phyloP scores from a whole-genome alignment of 2,888 invertebrate species.

The Plebejus argus region DNA sequence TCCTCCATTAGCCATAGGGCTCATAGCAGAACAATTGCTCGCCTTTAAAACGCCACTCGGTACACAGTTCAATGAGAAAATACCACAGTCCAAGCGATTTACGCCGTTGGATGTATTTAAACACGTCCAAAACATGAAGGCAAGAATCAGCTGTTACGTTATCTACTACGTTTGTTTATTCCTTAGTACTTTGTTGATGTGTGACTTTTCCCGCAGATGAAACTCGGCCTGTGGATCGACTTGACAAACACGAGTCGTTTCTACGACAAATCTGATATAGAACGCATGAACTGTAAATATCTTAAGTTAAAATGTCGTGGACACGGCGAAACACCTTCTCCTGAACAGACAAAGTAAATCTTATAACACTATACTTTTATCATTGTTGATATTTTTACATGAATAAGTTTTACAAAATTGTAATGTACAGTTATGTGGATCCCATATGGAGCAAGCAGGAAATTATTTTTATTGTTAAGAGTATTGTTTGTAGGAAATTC shows the following conservation, averaged over 20 bases:
- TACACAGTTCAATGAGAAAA: constrained; percentile 89
- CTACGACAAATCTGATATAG: constrained; percentile 91
- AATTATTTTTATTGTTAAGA: not conserved
- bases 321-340: constrained; percentile 94
- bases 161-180: constrained; percentile 1
- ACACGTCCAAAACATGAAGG: constrained; percentile 88
- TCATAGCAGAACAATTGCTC: constrained; percentile 92
- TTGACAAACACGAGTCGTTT: constrained; percentile 97
- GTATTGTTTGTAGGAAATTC: constrained; percentile 80
- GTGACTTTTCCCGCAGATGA: constrained; percentile 79
- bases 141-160: constrained; percentile 56
- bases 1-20: constrained; percentile 87
- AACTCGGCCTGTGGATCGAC: constrained; percentile 97
- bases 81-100: constrained; percentile 92
- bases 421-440: not conserved
- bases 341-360: constrained; percentile 86
- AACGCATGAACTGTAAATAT: constrained; percentile 88
- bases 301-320: constrained; percentile 94
- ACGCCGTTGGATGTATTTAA: constrained; percentile 93
- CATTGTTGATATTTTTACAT: not conserved
- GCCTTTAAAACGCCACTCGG: constrained; percentile 97
- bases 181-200: constrained; percentile 37
- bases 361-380: not conserved
- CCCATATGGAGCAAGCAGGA: not conserved
- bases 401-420: not conserved